phyloP scores from a whole-genome alignment of 2,113 vertebrate species.

The Ptilorrhoa leucosticta region DNA sequence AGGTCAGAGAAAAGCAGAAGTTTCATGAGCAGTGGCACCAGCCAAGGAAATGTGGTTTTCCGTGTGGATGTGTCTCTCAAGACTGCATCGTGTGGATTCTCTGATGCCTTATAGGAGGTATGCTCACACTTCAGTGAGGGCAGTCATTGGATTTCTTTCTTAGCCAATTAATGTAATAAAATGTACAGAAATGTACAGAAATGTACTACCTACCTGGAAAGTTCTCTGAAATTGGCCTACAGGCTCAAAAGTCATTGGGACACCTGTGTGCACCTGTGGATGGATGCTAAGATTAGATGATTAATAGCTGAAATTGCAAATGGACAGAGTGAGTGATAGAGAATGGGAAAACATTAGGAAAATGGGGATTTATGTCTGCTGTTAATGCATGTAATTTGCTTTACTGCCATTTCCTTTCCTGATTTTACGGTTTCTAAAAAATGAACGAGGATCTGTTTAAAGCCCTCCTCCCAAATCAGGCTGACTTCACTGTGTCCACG shows the following conservation, averaged over 20 bases:
- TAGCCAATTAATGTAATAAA: background rate
- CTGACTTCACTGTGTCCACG: background rate
- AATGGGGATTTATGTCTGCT: background rate
- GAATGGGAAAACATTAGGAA: background rate
- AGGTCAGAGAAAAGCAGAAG: background rate
- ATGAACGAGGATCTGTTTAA: background rate
- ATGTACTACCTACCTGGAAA: background rate
- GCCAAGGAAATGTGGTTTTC: background rate
- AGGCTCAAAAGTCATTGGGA: background rate
- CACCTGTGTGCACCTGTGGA: background rate
- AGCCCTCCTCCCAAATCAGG: background rate
- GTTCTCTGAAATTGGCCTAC: background rate
- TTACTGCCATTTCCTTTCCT: background rate
- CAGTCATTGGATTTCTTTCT: background rate
- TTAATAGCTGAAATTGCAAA: background rate
- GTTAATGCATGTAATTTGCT: slow-evolving; percentile 19
- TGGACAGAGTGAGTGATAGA: background rate
- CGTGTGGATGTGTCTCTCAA: background rate
- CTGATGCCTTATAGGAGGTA: background rate
- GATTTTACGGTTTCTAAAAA: background rate
- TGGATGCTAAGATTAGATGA: background rate
- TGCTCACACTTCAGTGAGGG: background rate
- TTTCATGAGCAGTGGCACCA: background rate
- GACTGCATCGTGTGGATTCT: background rate
- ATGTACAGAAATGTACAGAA: background rate